These are phyloP conservation scores for Malurus leucopterus DNA, from an alignment of 2,797 vertebrate genomes.

Conservation along the genomic window DNA sequence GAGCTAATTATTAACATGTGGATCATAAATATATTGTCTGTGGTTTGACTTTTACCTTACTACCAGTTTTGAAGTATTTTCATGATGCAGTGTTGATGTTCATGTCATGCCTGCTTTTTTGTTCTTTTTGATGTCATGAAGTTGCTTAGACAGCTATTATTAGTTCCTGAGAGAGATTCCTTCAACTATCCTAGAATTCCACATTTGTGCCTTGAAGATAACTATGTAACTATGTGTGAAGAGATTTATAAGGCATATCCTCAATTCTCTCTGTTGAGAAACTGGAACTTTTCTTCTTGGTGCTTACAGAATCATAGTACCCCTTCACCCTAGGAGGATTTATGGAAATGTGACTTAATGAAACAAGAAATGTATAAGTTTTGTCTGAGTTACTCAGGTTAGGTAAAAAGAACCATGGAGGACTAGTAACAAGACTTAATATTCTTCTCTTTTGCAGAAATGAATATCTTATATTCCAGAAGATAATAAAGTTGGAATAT, in stretches of 20 bases:
- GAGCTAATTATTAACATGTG: neutral
- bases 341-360: neutral
- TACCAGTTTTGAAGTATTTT: neutral
- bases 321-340: neutral
- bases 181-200: neutral
- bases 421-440: neutral
- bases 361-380: too few species aligned
- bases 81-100: neutral
- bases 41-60: neutral
- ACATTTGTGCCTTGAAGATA: neutral
- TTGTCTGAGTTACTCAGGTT: neutral
- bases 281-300: neutral
- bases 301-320: neutral
- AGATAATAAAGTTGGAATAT: slow-evolving; percentile 98
- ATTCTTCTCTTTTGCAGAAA: slow-evolving; percentile 79
- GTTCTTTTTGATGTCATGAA: neutral
- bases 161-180: neutral
- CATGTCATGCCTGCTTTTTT: neutral
- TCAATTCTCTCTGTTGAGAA: neutral
- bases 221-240: neutral
- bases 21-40: neutral
- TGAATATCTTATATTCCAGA: slow-evolving; percentile 99
- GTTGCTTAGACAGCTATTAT: neutral
- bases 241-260: neutral
- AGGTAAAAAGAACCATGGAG: neutral